Conservation (phyloP, 1,140 invertebrate genomes). For the Lethrus apterus region DNA sequence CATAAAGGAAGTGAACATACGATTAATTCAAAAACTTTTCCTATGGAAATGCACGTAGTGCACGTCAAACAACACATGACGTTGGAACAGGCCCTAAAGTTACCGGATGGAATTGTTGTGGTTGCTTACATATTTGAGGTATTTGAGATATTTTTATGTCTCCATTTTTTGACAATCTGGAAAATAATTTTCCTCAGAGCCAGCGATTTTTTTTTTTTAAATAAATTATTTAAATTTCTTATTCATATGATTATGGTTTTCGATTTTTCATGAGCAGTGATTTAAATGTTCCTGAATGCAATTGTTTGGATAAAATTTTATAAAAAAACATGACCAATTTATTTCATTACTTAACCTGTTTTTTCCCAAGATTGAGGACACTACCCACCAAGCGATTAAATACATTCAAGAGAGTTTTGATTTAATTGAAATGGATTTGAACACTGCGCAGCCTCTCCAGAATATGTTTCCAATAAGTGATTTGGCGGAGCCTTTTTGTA, state of each 20-base stretch:
- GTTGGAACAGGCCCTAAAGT: conserved; percentile 2
- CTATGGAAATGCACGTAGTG: conserved; percentile 18
- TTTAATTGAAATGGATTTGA: conserved; percentile 6
- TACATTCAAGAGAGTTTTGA: conserved; percentile 8
- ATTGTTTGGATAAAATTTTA: no score
- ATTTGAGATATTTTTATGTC: no score
- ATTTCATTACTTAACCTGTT: no score
- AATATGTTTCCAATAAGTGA: conserved; percentile 7
- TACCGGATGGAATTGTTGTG: conserved; percentile 5
- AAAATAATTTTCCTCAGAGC: no score
- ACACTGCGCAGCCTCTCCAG: background rate
- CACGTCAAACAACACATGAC: conserved; percentile 8
- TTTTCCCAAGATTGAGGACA: conserved; percentile 12
- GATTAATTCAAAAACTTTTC: conserved; percentile 8
- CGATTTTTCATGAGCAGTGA: no score
- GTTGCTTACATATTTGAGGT: conserved; percentile 10
- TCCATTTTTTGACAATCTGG: no score
- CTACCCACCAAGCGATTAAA: background rate
- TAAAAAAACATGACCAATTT: no score
- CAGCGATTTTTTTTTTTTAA: no score
- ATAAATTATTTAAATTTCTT: no score
- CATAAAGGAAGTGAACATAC: conserved; percentile 12
- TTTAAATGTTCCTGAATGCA: no score
- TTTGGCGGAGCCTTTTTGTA: conserved; percentile 22
- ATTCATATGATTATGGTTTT: no score